A percentile compares a stretch with the other conserved stretches of the same genome.
phyloP scores from a whole-genome alignment of 2,113 vertebrate species.

The Cyprinus carpio region DNA sequence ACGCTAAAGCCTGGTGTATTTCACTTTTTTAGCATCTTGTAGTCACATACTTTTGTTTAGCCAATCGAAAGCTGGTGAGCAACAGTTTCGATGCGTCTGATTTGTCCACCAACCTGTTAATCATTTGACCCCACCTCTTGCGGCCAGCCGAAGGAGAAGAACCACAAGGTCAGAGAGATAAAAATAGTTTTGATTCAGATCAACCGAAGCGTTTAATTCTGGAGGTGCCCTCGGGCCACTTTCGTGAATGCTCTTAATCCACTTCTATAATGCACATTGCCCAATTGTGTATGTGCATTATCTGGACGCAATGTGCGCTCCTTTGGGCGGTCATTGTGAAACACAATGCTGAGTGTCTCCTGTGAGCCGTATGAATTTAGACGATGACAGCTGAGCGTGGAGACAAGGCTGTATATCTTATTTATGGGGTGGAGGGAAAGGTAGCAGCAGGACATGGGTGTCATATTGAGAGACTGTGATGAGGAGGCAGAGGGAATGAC shows the following conservation, averaged over 20 bases:
- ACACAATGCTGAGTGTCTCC: constrained; percentile 83
- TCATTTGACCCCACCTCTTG: constrained; percentile 39
- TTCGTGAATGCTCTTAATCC: constrained; percentile 80
- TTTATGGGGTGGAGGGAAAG: constrained; percentile 14
- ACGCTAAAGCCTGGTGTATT: not conserved
- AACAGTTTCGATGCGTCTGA: not conserved
- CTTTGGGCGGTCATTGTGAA: constrained; percentile 83
- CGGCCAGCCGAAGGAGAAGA: constrained; percentile 40
- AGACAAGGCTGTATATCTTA: constrained; percentile 56
- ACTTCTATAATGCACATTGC: constrained; percentile 82
- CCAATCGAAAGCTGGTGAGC: not conserved
- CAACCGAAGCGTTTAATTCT: constrained; percentile 81
- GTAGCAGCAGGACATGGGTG: constrained; percentile 59
- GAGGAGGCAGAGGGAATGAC: not conserved
- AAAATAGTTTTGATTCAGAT: constrained; percentile 69
- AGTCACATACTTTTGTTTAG: not conserved
- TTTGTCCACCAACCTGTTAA: constrained; percentile 38
- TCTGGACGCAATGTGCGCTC: constrained; percentile 77
- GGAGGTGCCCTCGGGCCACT: constrained; percentile 78
- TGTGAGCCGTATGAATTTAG: constrained; percentile 68
- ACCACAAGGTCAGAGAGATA: constrained; percentile 54
- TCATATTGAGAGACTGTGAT: constrained; percentile 52
- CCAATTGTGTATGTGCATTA: constrained; percentile 84
- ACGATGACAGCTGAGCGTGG: constrained; percentile 73
- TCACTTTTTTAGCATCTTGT: not conserved